Evolutionary conservation across 2,797 vertebrate species (phyloP), one percentile per base, ranked within the genome.

Genomic region (Nyctalus aviator): DNA sequence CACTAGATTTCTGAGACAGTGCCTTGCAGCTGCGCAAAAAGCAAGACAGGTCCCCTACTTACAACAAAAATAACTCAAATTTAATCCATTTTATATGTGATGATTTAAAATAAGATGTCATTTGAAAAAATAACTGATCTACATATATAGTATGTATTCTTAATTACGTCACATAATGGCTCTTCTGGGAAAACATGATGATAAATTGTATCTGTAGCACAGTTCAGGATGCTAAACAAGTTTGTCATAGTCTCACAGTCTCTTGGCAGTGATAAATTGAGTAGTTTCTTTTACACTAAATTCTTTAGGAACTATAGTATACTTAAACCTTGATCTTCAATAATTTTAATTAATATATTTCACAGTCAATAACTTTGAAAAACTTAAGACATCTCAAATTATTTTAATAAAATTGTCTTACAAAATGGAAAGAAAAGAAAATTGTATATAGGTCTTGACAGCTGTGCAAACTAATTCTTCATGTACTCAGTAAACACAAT

Each of bases 291-390:
- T 90, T 84, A 94, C 0, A 78, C 64, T 62, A 79, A 94, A 96
- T 82, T 94, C 75, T 81, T 93, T 71, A 76, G 83, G 41, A 92
- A 95, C 59, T 86, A 94, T 69, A 76, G 55, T 88, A 79, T 50
- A 37, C 35, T 93, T 92, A 95, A 87, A 94, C n/a, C 44, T 97
- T 93, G 48, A 73, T 93, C 94, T 94, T 94, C 87, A 93, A 91
- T 91, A 66, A 91, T 90, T 94, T 93, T 94, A 95, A 97, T 97
- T 95, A 97, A 94, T 95, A 94, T 79, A 94, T 93, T 93, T 84
- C 50, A 90, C 44, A 95, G 81, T 82, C 95, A 93, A 96, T 83
- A 94, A 53, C 23, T 79, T 96, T 91, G 84, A 93, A 92, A 95
- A 96, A 92, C 90, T 79, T 90, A 90, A 94, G 64, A 95, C 71